Base-by-base conservation (phyloP, 2,113 vertebrate species). In the Periophthalmodon schlosseri region DNA sequence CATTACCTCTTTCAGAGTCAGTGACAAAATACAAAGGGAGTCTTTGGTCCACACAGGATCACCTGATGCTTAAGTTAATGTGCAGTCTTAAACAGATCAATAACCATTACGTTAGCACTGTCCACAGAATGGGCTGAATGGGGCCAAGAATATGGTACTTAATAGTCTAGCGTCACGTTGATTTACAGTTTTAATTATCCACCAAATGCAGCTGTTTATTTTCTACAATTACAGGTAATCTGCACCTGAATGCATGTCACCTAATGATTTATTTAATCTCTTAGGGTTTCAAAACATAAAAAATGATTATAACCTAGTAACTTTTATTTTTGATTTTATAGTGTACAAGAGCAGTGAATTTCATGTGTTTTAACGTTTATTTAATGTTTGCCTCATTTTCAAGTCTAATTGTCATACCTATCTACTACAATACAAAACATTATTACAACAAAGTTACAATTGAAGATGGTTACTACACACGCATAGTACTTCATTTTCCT, bases 31-130 rank as follows among this genome's bases (percentile, higher is more conserved):
- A 24, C 23, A 28, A 24, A 6, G 13, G 13, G 57, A 63, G 60
- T 34, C 60, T 16, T 15, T n/a, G 15, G 28, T 33, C 28, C 28
- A 33, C 58, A 61, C 3, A 15, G 6, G 28, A 16, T 34, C 13
- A 34, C 58, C 58, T 61, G 28, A 34, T 34, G 14, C 15, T 33
- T 61, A 33, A 71, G 63, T 72, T 57, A 71, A 82, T 68, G 68
- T 74, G 50, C 21, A 8, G 23, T 61, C 12, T 33, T 13, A 2
- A 24, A 18, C 11, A 49, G 77, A 74, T 82, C 74, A 58, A 54
- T 83, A 44, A 60, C 52, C 68, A 67, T 54, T 63, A 67, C 2
- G 1, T 44, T 50, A 60, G 68, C 24, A 39, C 58, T 39, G 33
- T 50, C 2, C 46, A 61, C 20, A 69, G 33, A 72, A 39, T 24